Percentiles rank a stretch among this genome's conserved stretches.
Conservation (phyloP, 2,113 vertebrate species). For the Burhinus bistriatus region DNA sequence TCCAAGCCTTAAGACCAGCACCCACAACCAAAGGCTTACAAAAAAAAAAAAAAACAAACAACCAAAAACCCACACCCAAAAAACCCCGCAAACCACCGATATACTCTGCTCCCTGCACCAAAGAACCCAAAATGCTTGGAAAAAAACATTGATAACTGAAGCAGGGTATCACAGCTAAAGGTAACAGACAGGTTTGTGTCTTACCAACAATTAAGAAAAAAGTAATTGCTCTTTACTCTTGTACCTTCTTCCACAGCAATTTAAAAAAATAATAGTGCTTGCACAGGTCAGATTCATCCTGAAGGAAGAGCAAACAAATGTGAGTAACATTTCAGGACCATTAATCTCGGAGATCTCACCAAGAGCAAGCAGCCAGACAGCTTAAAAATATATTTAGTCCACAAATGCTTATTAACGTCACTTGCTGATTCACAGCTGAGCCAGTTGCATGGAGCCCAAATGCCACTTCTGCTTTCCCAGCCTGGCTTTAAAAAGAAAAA, state of each 20-base stretch:
- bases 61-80: neutral
- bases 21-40: neutral
- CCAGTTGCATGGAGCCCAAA: neutral
- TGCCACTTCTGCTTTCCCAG: slow-evolving; percentile 18
- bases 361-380: slow-evolving; percentile 33
- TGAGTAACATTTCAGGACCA: neutral
- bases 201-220: neutral
- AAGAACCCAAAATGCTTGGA: neutral
- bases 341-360: slow-evolving; percentile 39
- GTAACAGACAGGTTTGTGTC: neutral
- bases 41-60: neutral
- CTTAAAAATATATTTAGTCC: slow-evolving; percentile 66
- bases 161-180: too few relatives aligned
- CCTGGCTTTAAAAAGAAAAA: neutral
- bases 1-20: neutral
- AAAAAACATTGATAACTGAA: neutral
- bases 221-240: neutral
- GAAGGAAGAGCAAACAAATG: neutral
- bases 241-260: neutral
- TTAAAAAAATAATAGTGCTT: neutral
- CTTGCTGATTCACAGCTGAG: slow-evolving; percentile 53
- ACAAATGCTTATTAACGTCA: slow-evolving; percentile 58
- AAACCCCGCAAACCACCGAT: neutral
- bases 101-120: neutral
- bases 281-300: neutral